phyloP scores from a whole-genome alignment of 2,797 vertebrate genomes.

The Macropodus opercularis region DNA sequence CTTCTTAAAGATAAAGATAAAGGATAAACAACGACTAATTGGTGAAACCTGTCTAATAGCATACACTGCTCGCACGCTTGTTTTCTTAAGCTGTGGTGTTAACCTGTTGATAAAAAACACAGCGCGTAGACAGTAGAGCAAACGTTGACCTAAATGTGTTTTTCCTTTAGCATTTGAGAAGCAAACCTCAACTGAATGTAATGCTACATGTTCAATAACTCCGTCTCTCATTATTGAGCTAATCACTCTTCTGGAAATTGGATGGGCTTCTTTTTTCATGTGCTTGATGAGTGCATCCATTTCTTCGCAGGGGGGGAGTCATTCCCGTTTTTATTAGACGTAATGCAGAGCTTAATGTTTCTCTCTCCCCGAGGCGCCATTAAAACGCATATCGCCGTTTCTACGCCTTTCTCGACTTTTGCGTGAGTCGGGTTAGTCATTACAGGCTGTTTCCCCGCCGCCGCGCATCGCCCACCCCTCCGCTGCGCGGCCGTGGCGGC shows the following conservation, averaged over 20 bases:
- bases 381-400: rapidly evolving
- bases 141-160: rapidly evolving
- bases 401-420: rapidly evolving
- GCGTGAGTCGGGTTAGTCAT: rapidly evolving
- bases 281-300: constrained; percentile 60
- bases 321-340: not conserved
- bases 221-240: constrained; percentile 31
- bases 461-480: constrained; percentile 39
- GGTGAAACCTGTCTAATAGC: not conserved
- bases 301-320: constrained; percentile 34
- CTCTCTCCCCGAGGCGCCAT: rapidly evolving
- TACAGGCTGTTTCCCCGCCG: not conserved
- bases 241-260: constrained; percentile 64
- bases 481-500: constrained; percentile 54
- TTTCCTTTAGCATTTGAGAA: not conserved
- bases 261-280: constrained; percentile 53
- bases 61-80: not conserved
- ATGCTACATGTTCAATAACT: not conserved
- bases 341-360: not conserved
- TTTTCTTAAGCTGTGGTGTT: not conserved
- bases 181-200: not conserved
- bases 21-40: not conserved
- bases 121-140: not conserved
- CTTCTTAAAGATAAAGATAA: not conserved
- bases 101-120: constrained; percentile 43